These are phyloP conservation scores for Ditula angustiorana DNA, from an alignment of 2,888 invertebrate species.

Conservation along the genomic window DNA sequence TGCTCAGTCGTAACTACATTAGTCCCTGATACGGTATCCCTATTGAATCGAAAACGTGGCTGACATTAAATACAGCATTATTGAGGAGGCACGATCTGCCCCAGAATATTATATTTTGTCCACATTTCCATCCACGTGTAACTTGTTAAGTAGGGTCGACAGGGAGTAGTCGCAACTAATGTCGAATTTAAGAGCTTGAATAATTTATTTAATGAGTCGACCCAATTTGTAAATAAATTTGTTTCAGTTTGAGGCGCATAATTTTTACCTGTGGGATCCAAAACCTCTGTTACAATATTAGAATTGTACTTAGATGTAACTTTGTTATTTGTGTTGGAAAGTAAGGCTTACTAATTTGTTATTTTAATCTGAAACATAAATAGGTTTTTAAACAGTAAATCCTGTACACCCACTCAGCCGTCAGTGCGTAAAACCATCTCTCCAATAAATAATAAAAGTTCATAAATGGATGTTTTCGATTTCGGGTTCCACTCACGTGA, in stretches of 20 bases:
- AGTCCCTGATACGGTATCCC: slow-evolving; percentile 41
- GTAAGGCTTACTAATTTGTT: neutral
- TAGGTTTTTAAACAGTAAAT: slow-evolving; percentile 2
- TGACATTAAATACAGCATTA: slow-evolving; percentile 57
- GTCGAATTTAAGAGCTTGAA: slow-evolving; percentile 16
- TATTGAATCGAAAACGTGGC: slow-evolving; percentile 54
- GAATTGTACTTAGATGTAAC: neutral
- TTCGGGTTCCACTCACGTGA: slow-evolving; percentile 26
- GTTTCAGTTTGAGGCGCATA: neutral
- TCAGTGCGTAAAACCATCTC: slow-evolving; percentile 15
- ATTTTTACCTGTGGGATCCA: neutral
- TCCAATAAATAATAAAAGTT: slow-evolving; percentile 40
- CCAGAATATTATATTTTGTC: slow-evolving; percentile 39
- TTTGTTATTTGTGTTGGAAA: neutral
- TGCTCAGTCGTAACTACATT: slow-evolving; percentile 25
- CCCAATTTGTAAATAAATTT: slow-evolving; percentile 1
- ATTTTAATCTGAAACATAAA: slow-evolving; percentile 6
- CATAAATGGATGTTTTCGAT: slow-evolving; percentile 39
- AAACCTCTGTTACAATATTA: neutral
- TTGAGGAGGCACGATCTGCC: slow-evolving; percentile 54
- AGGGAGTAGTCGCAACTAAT: slow-evolving; percentile 13
- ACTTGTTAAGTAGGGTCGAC: slow-evolving; percentile 30
- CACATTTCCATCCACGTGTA: slow-evolving; percentile 18
- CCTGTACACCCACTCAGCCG: neutral
- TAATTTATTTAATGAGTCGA: slow-evolving; percentile 11